Conservation (phyloP, 2,888 invertebrate species). For the Cenopis cana region DNA sequence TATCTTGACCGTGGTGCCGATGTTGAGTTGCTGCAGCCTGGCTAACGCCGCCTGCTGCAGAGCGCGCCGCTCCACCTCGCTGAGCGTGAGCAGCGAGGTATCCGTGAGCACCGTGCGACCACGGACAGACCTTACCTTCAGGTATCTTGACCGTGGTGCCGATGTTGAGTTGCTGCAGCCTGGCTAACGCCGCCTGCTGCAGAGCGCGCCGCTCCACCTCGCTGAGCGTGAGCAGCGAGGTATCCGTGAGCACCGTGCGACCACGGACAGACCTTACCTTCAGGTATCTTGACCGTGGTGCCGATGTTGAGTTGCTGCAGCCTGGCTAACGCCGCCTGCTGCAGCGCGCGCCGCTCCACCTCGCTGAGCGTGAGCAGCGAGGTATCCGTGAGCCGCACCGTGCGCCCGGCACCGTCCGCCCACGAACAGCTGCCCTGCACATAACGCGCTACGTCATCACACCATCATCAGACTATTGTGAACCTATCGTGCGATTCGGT, state of each 20-base stretch:
- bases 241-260: too few relatives aligned
- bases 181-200: conserved; percentile 93
- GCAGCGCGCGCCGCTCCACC: conserved; percentile 91
- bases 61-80: too few relatives aligned
- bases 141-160: too few relatives aligned
- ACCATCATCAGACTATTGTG: conserved; percentile 53
- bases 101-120: too few relatives aligned
- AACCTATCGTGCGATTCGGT: too few relatives aligned
- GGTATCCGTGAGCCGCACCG: conserved; percentile 89
- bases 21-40: too few relatives aligned
- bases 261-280: conserved; percentile 87
- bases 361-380: conserved; percentile 90
- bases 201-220: too few relatives aligned
- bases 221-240: conserved; percentile 89
- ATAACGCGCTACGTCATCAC: conserved; percentile 81
- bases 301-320: conserved; percentile 94
- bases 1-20: too few relatives aligned
- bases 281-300: conserved; percentile 91
- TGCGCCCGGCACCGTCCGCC: conserved; percentile 89
- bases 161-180: conserved; percentile 93
- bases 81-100: too few relatives aligned
- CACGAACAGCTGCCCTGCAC: conserved; percentile 92
- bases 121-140: too few relatives aligned
- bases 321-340: conserved; percentile 94
- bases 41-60: too few relatives aligned